Base-by-base conservation (phyloP, 2,797 vertebrate species). In the Mormyrus proboscirostris region DNA sequence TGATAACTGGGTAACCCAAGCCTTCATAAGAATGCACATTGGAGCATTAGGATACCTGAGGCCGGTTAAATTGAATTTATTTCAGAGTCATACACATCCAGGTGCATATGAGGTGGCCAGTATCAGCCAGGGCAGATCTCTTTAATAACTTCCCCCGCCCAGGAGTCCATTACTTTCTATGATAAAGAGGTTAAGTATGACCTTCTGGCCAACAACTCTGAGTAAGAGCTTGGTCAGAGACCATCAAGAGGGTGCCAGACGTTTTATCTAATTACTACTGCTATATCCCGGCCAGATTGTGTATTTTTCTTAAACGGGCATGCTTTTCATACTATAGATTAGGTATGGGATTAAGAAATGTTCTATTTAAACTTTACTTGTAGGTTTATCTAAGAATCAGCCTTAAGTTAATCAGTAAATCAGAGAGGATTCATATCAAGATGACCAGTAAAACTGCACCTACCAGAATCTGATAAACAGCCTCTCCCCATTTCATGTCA, bases 131-230 rank as follows among this genome's bases (percentile, higher is more conserved):
- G 47, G 91, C 92, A 94, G 92, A 95, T 94, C 92, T 88, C 73
- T 92, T 94, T 95, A 94, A 90, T 91, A 92, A 91, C 91, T 90
- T 93, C 92, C 91, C 90, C 92, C 90, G 55, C 79, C 91, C 89
- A 51, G 83, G 88, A 93, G 90, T 93, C 92, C 90, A 90, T 94
- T 94, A 93, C 49, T 92, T 93, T 92, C 82, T 90, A 88, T 91
- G 89, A 87, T 92, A 88, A 90, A 76, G 59, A 91, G 69, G 55
- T 89, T 44, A 76, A 84, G 83, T n/a, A 14, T 57, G 85, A 79
- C 47, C 90, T 88, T 89, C 59, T 90, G 89, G 91, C 88, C 89
- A 91, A 90, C 55, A 69, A 88, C 90, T 90, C 88, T 38, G 82
- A 41, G 51, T 87, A 59, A 88, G 44, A 57, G 87, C 59, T 49